phyloP scores from a whole-genome alignment of 2,113 vertebrate species.

The Cryptoleucopteryx plumbea region DNA sequence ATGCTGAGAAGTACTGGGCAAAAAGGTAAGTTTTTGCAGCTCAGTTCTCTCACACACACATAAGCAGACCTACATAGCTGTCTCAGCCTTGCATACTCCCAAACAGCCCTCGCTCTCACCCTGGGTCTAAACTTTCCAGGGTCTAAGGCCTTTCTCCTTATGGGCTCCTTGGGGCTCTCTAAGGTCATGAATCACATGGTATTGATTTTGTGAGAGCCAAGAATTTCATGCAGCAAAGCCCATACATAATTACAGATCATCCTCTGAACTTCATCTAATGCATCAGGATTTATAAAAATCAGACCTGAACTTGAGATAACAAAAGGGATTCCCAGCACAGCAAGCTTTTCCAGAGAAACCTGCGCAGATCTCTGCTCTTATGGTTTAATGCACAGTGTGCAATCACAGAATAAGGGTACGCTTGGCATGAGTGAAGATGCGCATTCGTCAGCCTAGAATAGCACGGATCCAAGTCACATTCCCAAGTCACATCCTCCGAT shows the following conservation, averaged over 20 bases:
- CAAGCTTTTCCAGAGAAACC: neutral
- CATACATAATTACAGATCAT: neutral
- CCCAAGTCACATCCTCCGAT: neutral
- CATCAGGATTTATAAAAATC: neutral
- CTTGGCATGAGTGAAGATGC: neutral
- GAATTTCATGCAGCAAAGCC: neutral
- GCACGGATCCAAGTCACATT: neutral
- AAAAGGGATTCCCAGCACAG: neutral
- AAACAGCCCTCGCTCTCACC: neutral
- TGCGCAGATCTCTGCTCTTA: neutral
- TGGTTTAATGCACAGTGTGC: neutral
- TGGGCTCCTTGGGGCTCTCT: neutral
- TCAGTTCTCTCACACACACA: neutral
- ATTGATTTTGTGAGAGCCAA: neutral
- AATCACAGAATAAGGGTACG: neutral
- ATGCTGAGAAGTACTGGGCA: neutral
- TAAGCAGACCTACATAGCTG: neutral
- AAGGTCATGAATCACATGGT: neutral
- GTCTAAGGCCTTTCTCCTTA: neutral
- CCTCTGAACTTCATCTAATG: neutral
- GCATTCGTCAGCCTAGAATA: neutral
- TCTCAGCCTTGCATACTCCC: neutral
- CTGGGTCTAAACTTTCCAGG: neutral
- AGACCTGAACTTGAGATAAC: neutral
- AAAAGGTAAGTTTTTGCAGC: neutral